A percentile compares a stretch with the other conserved stretches of the same genome.
Evolutionary conservation across 2,888 invertebrate species (phyloP).

Genomic region (Xestia ashworthii): DNA sequence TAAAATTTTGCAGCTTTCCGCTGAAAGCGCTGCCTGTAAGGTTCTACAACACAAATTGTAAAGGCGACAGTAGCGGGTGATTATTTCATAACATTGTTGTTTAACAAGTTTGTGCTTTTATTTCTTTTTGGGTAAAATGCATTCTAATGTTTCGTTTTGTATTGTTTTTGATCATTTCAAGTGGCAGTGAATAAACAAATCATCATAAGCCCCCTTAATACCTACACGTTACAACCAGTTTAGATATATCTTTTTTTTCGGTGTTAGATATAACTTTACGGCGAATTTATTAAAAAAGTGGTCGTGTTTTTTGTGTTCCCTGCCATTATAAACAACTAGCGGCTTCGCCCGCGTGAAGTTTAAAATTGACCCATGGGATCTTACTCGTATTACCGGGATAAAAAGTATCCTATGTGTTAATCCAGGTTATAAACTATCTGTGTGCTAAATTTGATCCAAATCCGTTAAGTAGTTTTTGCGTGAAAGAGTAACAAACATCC

Average conservation of each 20-base stretch:
- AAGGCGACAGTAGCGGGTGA: slow-evolving; percentile 27
- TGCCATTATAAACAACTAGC: not conserved
- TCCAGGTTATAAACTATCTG: no score
- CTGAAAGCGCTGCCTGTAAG: slow-evolving; percentile 7
- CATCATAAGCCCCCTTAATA: not conserved
- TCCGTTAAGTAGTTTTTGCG: no score
- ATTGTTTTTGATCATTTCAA: not conserved
- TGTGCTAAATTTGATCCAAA: no score
- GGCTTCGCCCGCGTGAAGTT: no score
- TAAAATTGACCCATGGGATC: no score
- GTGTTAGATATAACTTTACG: not conserved
- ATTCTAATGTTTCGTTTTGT: slow-evolving; percentile 8
- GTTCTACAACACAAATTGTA: slow-evolving; percentile 27
- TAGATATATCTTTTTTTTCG: not conserved
- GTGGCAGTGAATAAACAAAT: not conserved
- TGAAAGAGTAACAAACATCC: no score
- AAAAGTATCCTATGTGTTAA: no score
- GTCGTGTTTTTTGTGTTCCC: not conserved
- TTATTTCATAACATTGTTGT: slow-evolving; percentile 42
- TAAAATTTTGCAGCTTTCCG: slow-evolving; percentile 23
- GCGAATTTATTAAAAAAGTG: not conserved
- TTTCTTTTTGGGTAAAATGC: slow-evolving; percentile 15
- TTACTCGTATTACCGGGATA: no score
- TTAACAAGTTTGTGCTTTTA: slow-evolving; percentile 27
- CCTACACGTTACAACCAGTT: not conserved